Percentiles rank a stretch among this genome's conserved stretches.
phyloP scores from a whole-genome alignment of 2,113 vertebrate species.

The Corythaixoides concolor region DNA sequence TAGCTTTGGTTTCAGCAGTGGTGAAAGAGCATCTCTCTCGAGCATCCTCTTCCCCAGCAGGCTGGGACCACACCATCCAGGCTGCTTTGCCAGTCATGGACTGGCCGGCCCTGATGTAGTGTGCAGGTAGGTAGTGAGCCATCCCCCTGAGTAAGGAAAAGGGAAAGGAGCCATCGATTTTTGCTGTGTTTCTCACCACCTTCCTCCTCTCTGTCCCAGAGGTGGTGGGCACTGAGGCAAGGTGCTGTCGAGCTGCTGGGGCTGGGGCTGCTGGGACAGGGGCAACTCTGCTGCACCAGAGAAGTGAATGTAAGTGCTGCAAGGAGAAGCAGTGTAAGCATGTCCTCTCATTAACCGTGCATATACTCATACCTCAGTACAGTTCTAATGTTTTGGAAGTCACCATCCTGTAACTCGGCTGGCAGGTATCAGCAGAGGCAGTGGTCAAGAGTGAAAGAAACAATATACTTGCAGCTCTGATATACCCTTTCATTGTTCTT shows the following conservation, averaged over 20 bases:
- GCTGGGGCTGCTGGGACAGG: not conserved
- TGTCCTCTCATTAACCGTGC: not conserved
- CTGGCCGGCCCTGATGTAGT: not conserved
- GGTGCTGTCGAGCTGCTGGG: fast-evolving
- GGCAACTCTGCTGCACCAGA: not conserved
- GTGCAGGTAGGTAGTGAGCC: not conserved
- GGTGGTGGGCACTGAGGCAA: not conserved
- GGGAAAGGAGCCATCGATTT: not conserved
- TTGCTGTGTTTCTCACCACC: not conserved
- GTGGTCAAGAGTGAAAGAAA: not conserved
- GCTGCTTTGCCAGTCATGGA: not conserved
- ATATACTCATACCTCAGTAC: not conserved
- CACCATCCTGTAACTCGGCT: not conserved
- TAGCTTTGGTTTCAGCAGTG: not conserved
- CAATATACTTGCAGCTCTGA: not conserved
- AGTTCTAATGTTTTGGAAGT: not conserved
- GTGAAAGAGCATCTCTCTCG: not conserved
- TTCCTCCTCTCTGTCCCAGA: not conserved
- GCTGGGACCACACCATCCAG: fast-evolving
- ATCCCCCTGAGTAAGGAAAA: not conserved
- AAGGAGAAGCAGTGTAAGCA: not conserved
- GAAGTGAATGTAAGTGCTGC: not conserved
- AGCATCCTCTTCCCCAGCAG: not conserved
- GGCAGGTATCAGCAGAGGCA: not conserved
- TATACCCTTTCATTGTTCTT: not conserved